phyloP scores from a whole-genome alignment of 2,888 invertebrate species.

The Willowsia nigromaculata region DNA sequence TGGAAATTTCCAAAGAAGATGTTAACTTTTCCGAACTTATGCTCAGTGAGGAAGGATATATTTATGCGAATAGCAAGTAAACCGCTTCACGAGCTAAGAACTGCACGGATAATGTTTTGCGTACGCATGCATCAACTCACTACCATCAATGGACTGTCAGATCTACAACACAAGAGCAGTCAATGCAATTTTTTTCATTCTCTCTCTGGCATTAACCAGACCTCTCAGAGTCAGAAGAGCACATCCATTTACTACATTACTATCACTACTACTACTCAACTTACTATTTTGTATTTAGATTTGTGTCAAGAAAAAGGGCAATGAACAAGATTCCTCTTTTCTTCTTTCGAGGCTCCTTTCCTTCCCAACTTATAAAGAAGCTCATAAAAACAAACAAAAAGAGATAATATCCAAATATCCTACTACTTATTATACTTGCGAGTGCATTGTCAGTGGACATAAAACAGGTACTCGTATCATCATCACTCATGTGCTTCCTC shows the following conservation, averaged over 20 bases:
- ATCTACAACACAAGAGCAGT: neutral
- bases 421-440: neutral
- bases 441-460: neutral
- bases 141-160: constrained; percentile 17
- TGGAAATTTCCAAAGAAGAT: neutral
- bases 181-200: neutral
- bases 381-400: neutral
- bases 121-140: neutral
- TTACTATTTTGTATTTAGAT: constrained; percentile 5
- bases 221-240: no score
- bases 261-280: neutral
- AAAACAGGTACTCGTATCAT: constrained; percentile 13
- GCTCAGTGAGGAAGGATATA: neutral
- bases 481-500: neutral
- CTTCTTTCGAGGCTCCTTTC: neutral
- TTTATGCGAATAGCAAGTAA: neutral
- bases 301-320: constrained; percentile 60
- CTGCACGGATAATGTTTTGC: neutral
- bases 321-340: constrained; percentile 41
- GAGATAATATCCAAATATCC: neutral
- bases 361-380: neutral
- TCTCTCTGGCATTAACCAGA: no score
- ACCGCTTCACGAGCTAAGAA: neutral
- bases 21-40: neutral
- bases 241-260: neutral